Conservation (phyloP, 2,888 invertebrate species). For the Eupithecia insigniata region DNA sequence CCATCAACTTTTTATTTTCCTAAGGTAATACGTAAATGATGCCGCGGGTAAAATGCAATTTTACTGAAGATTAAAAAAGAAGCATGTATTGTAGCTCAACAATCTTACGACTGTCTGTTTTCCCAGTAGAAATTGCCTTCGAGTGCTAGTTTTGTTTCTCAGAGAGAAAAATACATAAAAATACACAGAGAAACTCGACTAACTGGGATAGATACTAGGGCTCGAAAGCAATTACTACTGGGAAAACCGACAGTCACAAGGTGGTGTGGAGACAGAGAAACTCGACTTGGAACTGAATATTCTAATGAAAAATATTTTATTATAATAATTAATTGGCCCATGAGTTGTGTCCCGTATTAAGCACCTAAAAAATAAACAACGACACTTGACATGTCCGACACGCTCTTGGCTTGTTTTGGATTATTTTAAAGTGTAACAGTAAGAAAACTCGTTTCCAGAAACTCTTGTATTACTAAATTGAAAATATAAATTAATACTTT, state of each 20-base stretch:
- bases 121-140: not conserved
- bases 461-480: slow-evolving; percentile 3
- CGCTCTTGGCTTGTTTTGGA: not conserved
- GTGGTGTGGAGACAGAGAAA: too few relatives aligned
- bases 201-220: too few relatives aligned
- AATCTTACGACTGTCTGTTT: not conserved
- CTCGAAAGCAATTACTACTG: too few relatives aligned
- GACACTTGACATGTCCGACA: not conserved
- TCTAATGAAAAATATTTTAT: not conserved
- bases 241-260: too few relatives aligned
- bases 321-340: not conserved
- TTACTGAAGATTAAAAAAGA: not conserved
- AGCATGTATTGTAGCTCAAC: not conserved
- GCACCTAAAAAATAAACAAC: not conserved
- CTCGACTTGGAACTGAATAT: too few relatives aligned
- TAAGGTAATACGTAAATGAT: too few relatives aligned
- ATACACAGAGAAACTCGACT: too few relatives aligned
- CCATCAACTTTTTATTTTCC: not conserved
- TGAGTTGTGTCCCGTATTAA: not conserved
- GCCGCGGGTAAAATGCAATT: not conserved
- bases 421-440: slow-evolving; percentile 7
- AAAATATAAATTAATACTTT: slow-evolving; percentile 39
- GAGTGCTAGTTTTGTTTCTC: too few relatives aligned
- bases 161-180: too few relatives aligned
- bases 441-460: slow-evolving; percentile 1